A percentile compares a stretch with the other conserved stretches of the same genome.
Conservation (phyloP, 2,797 vertebrate species). For the Sebastes taczanowskii region DNA sequence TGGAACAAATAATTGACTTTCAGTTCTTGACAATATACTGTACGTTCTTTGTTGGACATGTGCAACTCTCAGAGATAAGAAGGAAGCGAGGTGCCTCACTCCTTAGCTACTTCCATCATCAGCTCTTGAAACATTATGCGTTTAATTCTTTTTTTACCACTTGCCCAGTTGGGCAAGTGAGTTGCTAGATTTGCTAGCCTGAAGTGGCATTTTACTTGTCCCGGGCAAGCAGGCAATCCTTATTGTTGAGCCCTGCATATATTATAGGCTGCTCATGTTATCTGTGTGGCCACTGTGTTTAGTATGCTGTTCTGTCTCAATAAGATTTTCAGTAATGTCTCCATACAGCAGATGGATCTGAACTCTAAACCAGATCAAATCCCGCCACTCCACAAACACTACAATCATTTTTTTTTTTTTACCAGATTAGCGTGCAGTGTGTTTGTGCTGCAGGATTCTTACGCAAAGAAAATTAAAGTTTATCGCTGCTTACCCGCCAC, state of each 20-base stretch:
- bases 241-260: neutral
- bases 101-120: too few relatives aligned
- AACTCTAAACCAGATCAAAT: conserved; percentile 22
- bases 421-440: conserved; percentile 2
- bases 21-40: too few relatives aligned
- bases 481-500: neutral
- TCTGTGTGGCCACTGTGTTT: neutral
- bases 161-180: too few relatives aligned
- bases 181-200: too few relatives aligned
- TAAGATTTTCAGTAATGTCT: neutral
- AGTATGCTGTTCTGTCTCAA: neutral
- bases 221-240: too few relatives aligned
- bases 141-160: too few relatives aligned
- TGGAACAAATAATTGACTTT: too few relatives aligned
- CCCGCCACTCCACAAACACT: neutral
- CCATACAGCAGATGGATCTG: neutral
- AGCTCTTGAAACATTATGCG: too few relatives aligned
- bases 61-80: too few relatives aligned
- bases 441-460: neutral
- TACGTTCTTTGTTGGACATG: too few relatives aligned
- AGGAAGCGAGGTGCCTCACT: too few relatives aligned
- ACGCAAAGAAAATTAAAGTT: conserved; percentile 45
- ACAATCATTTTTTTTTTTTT: neutral
- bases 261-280: neutral
- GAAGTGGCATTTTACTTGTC: too few relatives aligned